Evolutionary conservation across 2,888 invertebrate genomes (phyloP), one percentile per base, ranked within the genome.

Genomic region (Pammene aurita): DNA sequence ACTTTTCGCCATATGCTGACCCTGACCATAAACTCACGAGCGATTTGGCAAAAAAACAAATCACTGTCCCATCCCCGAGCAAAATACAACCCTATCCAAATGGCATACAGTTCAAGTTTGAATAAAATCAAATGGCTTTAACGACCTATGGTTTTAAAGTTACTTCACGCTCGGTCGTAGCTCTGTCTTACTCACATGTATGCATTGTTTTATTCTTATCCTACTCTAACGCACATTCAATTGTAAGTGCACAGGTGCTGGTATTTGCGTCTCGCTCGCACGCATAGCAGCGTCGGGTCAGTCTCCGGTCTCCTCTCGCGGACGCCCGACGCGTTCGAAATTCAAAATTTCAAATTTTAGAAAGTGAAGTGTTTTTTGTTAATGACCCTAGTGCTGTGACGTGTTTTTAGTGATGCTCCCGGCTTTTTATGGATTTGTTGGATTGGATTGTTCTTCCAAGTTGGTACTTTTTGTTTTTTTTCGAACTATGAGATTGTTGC

Each of bases 171-270:
- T 82, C 75, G 77, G 75, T 73, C 74, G 76, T 80, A 72, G 73
- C 73, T 72, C 72, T 74, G 75, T 92, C 91, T 79, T 85, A 76
- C 77, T 91, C 83, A 80, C 75, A 77, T 85, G 77, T 87, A 81
- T 73, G 77, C 73, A 82, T 83, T 92, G 88, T 90, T 92, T 91
- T 90, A 90, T 84, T 78, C 77, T 75, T 75, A 75, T 89, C 84
- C 81, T 85, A 75, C 79, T 90, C 82, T 74, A 74, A 74, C 84
- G 77, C 82, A 81, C 88, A 87, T 88, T 89, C 87, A 87, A 81
- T 85, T 87, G 85, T 80, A 88, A 89, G 89, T 90, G 88, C 88
- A 91, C 91, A 91, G 91, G 91, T 92, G 91, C 88, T 87, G 73
- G 64, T 85, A 74, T 74, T 74, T 79, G 72, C 70, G 83, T 90